A percentile compares a stretch with the other conserved stretches of the same genome.
Conservation (phyloP, 2,113 vertebrate genomes). For the Neopipo cinnamomea region DNA sequence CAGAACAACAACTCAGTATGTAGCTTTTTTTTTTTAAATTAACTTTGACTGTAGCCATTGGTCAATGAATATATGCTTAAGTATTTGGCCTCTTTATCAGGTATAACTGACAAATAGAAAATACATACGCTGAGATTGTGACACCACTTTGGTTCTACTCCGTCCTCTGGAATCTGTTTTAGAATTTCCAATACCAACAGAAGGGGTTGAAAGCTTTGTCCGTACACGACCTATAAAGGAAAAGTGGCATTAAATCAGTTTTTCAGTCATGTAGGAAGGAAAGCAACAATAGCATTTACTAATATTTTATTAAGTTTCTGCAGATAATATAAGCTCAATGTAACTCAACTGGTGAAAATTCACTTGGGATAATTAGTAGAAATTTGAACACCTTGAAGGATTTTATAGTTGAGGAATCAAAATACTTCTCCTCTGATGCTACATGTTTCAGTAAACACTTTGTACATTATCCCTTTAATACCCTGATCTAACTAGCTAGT, state of each 20-base stretch:
- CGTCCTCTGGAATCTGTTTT: constrained; percentile 92
- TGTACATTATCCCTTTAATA: neutral
- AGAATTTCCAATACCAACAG: constrained; percentile 75
- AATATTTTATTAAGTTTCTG: neutral
- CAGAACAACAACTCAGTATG: constrained; percentile 82
- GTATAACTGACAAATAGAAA: neutral
- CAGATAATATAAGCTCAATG: neutral
- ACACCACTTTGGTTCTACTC: constrained; percentile 93
- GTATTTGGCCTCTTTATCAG: constrained; percentile 19
- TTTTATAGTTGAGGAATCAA: neutral
- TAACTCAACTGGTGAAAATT: neutral
- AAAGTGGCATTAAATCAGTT: neutral
- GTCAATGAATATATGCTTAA: constrained; percentile 54
- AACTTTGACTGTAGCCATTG: constrained; percentile 73
- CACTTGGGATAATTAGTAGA: constrained; percentile 49
- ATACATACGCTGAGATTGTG: constrained; percentile 96
- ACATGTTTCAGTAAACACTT: neutral
- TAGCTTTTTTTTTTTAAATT: constrained; percentile 27
- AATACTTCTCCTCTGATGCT: neutral
- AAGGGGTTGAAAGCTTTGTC: constrained; percentile 83
- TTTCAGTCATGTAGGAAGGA: neutral
- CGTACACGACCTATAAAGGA: constrained; percentile 82
- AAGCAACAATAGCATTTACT: neutral
- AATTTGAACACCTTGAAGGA: neutral
- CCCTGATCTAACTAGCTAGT: neutral